phyloP scores from a whole-genome alignment of 1,140 invertebrate species.

The Megalonaias nervosa region DNA sequence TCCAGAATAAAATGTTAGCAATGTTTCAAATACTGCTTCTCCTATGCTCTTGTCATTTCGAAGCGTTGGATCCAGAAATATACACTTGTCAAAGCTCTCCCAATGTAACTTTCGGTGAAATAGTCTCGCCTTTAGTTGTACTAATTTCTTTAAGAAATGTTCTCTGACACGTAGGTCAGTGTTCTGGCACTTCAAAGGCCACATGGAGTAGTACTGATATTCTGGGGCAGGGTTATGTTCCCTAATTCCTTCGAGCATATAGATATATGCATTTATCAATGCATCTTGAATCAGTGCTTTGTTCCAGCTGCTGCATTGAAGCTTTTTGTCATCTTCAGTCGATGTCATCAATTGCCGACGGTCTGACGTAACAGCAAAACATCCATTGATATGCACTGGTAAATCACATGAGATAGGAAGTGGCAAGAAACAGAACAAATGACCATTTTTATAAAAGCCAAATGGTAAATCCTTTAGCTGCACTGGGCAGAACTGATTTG shows the following conservation, averaged over 20 bases:
- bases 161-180: neutral
- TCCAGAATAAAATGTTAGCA: conserved; percentile 1
- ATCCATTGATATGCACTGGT: conserved; percentile 54
- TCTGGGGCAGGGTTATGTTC: neutral
- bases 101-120: neutral
- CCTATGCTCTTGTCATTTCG: neutral
- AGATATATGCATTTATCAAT: conserved; percentile 2
- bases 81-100: conserved; percentile 9
- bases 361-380: conserved; percentile 50
- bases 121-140: neutral
- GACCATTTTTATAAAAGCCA: conserved; percentile 17
- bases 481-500: neutral
- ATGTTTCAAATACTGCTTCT: conserved; percentile 9
- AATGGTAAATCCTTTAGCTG: neutral
- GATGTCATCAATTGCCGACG: conserved; percentile 34
- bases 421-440: conserved; percentile 55
- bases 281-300: conserved; percentile 6
- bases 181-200: conserved; percentile 1
- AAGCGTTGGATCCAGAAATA: conserved; percentile 13
- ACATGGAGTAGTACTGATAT: conserved; percentile 7
- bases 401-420: conserved; percentile 48
- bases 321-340: conserved; percentile 41
- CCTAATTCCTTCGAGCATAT: neutral
- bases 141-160: conserved; percentile 1
- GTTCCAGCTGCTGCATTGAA: conserved; percentile 13